Evolutionary conservation across 2,113 vertebrate genomes (phyloP), one percentile per base, ranked within the genome.

Genomic region (Apteryx owenii): DNA sequence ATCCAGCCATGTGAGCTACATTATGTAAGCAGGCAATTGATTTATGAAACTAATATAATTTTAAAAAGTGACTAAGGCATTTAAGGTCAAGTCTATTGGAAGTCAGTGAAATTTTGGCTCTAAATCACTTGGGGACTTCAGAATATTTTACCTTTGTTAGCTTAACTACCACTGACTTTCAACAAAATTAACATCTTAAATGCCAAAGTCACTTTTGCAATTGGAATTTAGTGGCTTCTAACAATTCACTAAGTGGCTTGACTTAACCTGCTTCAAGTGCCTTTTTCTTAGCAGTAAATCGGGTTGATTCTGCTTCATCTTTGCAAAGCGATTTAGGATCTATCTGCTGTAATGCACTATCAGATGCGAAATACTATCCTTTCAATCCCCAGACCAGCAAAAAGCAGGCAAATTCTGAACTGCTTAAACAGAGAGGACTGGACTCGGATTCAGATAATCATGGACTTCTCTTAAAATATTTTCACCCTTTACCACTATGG

Each of bases 251-350:
- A 85, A 85, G 46, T 40, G 78, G 70, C 68, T 91, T 77, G 42
- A 81, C 66, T 72, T 88, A 92, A 90, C 60, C 71, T 81, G 82
- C 61, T 80, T 82, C 61, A 80, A 68, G 31, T 62, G 53, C 21
- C 19, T 80, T 73, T 66, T 77, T 44, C 77, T 65, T 28, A 86
- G 70, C 28, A 81, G 68, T 48, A 93, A 93, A 95, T 51, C 62
- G 70, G 81, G 89, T 70, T 0, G 0, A 77, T 78, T 92, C 58
- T 83, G 75, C 33, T 72, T 58, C 48, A 72, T 76, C 93, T 97
- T 44, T 92, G 82, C 77, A 51, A 95, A 95, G 64, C 50, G 75
- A 88, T 95, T 96, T 89, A 91, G 87, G 84, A 80, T 81, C 68
- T 81, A 80, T 73, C 50, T 58, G 79, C 84, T 73, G 42, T 51